These are phyloP conservation scores for Drosophila auraria DNA, from an alignment of 1,140 invertebrate genomes.

Conservation along the genomic window DNA sequence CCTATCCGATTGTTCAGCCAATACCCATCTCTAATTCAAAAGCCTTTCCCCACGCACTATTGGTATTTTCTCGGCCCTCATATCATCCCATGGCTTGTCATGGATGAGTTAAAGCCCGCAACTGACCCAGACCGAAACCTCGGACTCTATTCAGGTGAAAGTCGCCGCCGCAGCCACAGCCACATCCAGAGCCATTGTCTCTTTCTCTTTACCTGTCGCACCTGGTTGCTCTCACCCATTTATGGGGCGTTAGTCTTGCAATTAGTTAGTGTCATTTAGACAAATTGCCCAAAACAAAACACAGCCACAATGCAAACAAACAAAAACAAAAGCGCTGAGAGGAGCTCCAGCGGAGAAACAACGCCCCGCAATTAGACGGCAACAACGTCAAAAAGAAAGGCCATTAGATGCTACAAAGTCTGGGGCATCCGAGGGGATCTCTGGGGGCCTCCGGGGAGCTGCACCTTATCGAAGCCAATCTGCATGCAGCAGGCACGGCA, in stretches of 20 bases:
- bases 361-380: slow-evolving; percentile 66
- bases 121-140: slow-evolving; percentile 31
- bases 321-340: slow-evolving; percentile 42
- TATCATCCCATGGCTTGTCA: slow-evolving; percentile 12
- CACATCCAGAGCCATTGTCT: slow-evolving; percentile 59
- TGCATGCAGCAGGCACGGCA: slow-evolving; percentile 50
- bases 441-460: not conserved
- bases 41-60: slow-evolving; percentile 20
- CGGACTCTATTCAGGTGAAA: slow-evolving; percentile 54
- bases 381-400: slow-evolving; percentile 76
- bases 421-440: not conserved
- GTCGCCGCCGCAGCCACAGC: slow-evolving; percentile 20
- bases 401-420: slow-evolving; percentile 57
- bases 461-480: slow-evolving; percentile 57
- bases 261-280: slow-evolving; percentile 82
- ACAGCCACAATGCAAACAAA: slow-evolving; percentile 42
- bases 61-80: slow-evolving; percentile 4
- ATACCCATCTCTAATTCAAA: not conserved
- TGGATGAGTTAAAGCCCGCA: slow-evolving; percentile 24
- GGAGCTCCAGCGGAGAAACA: slow-evolving; percentile 49
- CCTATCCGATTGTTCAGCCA: not conserved
- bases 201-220: slow-evolving; percentile 9
- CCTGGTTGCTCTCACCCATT: slow-evolving; percentile 53
- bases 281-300: slow-evolving; percentile 72
- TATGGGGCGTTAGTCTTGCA: slow-evolving; percentile 79